phyloP scores from a whole-genome alignment of 1,140 invertebrate species.

The Bombus terrestris region DNA sequence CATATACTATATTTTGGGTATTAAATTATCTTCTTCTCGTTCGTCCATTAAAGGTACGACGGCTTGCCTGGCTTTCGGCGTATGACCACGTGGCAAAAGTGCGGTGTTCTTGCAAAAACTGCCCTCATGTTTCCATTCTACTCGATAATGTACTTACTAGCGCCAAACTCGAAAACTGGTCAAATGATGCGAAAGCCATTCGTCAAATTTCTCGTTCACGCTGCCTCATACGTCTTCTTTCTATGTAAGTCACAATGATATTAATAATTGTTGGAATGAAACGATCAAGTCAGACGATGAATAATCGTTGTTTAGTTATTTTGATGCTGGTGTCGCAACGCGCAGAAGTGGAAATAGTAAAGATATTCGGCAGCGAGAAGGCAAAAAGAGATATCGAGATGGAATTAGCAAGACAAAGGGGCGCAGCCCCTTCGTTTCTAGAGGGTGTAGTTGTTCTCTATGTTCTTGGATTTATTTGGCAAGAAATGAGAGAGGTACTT shows the following conservation, averaged over 20 bases:
- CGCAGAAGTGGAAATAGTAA: slow-evolving; percentile 89
- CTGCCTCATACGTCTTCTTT: slow-evolving; percentile 96
- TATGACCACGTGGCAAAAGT: slow-evolving; percentile 87
- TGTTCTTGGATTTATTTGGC: slow-evolving; percentile 93
- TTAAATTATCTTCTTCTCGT: background rate
- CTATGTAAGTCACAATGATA: slow-evolving; percentile 86
- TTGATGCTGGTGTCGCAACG: slow-evolving; percentile 94
- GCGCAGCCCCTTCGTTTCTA: slow-evolving; percentile 89
- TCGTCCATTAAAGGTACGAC: slow-evolving; percentile 85
- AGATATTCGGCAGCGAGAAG: slow-evolving; percentile 87
- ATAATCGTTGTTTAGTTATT: slow-evolving; percentile 85
- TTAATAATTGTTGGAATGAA: background rate
- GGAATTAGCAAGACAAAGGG: slow-evolving; percentile 87
- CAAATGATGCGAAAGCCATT: slow-evolving; percentile 94
- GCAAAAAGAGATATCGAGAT: slow-evolving; percentile 85
- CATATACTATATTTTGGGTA: too few species aligned
- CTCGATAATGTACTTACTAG: slow-evolving; percentile 91
- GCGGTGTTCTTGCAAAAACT: slow-evolving; percentile 88
- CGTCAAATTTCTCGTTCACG: slow-evolving; percentile 97
- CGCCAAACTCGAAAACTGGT: slow-evolving; percentile 89
- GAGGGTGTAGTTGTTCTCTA: slow-evolving; percentile 91
- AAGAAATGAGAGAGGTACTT: slow-evolving; percentile 91
- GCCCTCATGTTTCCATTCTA: slow-evolving; percentile 93
- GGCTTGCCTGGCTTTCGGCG: slow-evolving; percentile 94
- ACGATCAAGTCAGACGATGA: background rate